These are phyloP conservation scores for Hetaerina titia DNA, from an alignment of 2,888 invertebrate genomes.

Conservation along the genomic window DNA sequence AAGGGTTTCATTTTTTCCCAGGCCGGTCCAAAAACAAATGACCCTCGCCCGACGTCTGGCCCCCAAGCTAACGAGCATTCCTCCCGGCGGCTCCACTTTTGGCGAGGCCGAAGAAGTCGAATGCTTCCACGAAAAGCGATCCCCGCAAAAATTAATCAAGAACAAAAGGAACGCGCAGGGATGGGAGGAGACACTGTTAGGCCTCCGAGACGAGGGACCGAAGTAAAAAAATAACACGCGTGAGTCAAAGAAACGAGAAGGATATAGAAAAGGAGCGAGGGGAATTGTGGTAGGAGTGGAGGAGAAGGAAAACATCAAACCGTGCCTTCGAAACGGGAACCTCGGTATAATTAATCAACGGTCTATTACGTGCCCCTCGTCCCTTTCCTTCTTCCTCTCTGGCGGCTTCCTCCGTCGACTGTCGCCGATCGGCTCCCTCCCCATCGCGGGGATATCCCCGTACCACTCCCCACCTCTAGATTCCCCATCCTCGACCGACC, in stretches of 20 bases:
- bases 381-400: neutral
- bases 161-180: neutral
- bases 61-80: slow-evolving; percentile 1
- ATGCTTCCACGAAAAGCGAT: neutral
- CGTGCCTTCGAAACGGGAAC: slow-evolving; percentile 7
- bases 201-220: neutral
- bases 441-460: neutral
- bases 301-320: slow-evolving; percentile 28
- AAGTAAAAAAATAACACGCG: neutral
- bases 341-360: slow-evolving; percentile 58
- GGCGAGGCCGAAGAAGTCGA: neutral
- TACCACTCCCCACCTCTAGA: neutral
- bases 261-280: neutral
- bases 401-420: neutral
- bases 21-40: neutral
- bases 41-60: neutral
- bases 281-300: neutral
- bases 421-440: neutral
- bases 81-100: neutral
- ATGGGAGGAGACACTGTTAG: neutral
- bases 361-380: neutral
- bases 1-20: neutral
- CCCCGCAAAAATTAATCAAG: slow-evolving; percentile 10
- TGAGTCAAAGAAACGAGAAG: neutral
- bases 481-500: neutral